These are phyloP conservation scores for Sander lucioperca DNA, from an alignment of 2,113 vertebrate species.

Conservation along the genomic window DNA sequence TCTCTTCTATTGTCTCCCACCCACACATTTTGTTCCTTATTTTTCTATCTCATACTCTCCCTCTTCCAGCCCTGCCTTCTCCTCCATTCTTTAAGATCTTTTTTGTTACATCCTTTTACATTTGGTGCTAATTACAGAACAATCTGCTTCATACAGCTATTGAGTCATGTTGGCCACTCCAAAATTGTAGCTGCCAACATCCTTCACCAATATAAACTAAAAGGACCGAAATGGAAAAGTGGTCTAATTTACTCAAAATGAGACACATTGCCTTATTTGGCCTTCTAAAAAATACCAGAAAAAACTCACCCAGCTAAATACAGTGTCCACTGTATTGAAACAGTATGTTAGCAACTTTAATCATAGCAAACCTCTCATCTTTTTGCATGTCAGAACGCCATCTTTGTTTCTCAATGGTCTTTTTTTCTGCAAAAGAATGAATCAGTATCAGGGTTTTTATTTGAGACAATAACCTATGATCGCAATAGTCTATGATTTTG, in stretches of 20 bases:
- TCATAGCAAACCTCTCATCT: background rate
- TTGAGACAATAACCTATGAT: background rate
- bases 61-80: slow-evolving; percentile 12
- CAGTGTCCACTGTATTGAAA: background rate
- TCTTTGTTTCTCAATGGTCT: background rate
- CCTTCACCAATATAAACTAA: slow-evolving; percentile 9
- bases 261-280: background rate
- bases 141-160: slow-evolving; percentile 24
- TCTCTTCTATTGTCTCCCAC: slow-evolving; percentile 54
- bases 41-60: background rate
- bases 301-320: background rate
- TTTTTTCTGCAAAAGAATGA: background rate
- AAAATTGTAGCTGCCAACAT: slow-evolving; percentile 2
- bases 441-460: background rate
- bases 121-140: slow-evolving; percentile 25
- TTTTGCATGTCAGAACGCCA: background rate
- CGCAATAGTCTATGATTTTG: background rate
- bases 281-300: background rate
- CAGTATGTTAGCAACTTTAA: background rate
- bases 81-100: slow-evolving; percentile 1
- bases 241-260: slow-evolving; percentile 23
- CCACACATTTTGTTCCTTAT: slow-evolving; percentile 24
- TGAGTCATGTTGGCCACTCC: background rate
- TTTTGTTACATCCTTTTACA: slow-evolving; percentile 9
- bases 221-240: slow-evolving; percentile 9